Evolutionary conservation across 2,888 invertebrate genomes (phyloP), one percentile per base, ranked within the genome.

Genomic region (Deilephila porcellus): DNA sequence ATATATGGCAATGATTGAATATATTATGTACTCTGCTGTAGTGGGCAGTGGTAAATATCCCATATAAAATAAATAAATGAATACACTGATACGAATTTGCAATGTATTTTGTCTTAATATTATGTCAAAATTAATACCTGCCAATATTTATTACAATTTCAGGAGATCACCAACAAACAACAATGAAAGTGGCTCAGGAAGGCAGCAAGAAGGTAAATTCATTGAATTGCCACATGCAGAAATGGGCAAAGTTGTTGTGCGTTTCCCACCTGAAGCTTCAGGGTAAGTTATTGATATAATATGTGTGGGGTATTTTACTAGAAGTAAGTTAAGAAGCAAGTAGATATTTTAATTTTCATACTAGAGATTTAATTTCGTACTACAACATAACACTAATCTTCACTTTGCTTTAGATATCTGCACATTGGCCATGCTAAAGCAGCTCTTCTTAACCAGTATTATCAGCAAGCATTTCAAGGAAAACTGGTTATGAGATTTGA

Each of bases 391-490:
- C 8, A 45, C 11, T 11, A 45, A 0, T 45, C 0, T 45, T 45
- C 45, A 11, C 45, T 45, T 45, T 45, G 11, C 45, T 76, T 89
- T 87, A 96, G 98, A 29, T 98, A 97, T 91, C 95, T 99, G 32
- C 99, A 99, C 88, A 98, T 99, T 88, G 99, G 99, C 0, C 99
- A 99, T 91, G 99, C 99, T 0, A 99, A 99, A 91, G 99, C 99
- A 8, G 99, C 99, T 25, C 95, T 99, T 0, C 95, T 99, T 19
- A 99, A 99, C 93, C 99, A 99, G 89, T 98, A 99, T 93, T 99
- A 99, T 86, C 98, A 99, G 80, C 96, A 97, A 83, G 96, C 97
- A 1, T 99, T 99, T 91, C 95, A 99, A 85, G 99, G 99, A 0
- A 97, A 97, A 87, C 96, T 99, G 0, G 97, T 99, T 76, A 98